Percentiles rank a stretch among this genome's conserved stretches.
Conservation (phyloP, 37 sponge, comb jelly and placozoan species). For the Eunapius fragilis region DNA sequence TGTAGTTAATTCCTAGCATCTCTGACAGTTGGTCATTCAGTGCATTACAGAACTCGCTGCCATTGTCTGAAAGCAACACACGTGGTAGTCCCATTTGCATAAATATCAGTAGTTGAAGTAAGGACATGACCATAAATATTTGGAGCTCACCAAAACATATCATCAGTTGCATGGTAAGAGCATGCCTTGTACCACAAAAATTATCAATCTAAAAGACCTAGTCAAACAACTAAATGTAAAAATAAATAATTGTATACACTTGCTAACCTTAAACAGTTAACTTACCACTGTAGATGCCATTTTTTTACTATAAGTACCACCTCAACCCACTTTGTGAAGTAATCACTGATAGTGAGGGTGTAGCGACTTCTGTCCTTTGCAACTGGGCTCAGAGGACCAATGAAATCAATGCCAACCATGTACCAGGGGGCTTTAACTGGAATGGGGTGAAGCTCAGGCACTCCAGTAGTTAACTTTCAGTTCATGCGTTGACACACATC, state of each 20-base stretch:
- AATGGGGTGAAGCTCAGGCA: constrained; percentile 59
- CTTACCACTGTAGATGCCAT: constrained; percentile 42
- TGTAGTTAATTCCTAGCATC: constrained; percentile 53
- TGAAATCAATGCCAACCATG: constrained; percentile 69
- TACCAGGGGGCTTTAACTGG: constrained; percentile 63
- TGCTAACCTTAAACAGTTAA: constrained; percentile 53
- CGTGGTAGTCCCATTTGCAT: constrained; percentile 70
- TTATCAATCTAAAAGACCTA: too few species aligned
- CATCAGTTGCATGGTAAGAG: too few species aligned
- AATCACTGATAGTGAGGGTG: constrained; percentile 70
- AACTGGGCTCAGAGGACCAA: constrained; percentile 46
- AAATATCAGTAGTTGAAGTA: constrained; percentile 31
- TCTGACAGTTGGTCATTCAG: constrained; percentile 21
- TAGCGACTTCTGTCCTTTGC: constrained; percentile 33
- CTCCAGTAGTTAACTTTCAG: constrained; percentile 45
- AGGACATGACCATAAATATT: too few species aligned
- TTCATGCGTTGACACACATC: constrained; percentile 69
- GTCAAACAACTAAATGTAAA: too few species aligned
- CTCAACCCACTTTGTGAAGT: constrained; percentile 77
- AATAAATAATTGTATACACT: too few species aligned
- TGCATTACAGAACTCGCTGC: constrained; percentile 55
- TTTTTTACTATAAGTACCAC: constrained; percentile 46
- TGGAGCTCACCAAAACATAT: too few species aligned
- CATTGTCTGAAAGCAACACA: constrained; percentile 53
- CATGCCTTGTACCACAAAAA: too few species aligned